Evolutionary conservation across 2,888 invertebrate species (phyloP).

Genomic region (Cantharis lateralis): DNA sequence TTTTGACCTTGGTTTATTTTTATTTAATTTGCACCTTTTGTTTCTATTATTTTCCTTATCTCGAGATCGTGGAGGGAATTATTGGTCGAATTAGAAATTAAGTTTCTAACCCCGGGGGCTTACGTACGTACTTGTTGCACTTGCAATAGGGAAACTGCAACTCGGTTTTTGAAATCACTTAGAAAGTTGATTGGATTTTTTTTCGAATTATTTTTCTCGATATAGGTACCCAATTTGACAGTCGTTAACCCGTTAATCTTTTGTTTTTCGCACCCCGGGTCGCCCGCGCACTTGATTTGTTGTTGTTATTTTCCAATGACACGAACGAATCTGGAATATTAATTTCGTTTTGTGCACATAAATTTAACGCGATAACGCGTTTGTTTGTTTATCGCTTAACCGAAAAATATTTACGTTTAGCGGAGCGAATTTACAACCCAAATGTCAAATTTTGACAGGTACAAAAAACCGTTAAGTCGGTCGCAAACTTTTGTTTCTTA

Average conservation of each 20-base stretch:
- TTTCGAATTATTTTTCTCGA: not conserved
- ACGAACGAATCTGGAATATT: not conserved
- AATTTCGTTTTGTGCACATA: not conserved
- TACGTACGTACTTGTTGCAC: not conserved
- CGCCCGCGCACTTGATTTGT: not conserved
- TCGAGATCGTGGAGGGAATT: not conserved
- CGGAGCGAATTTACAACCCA: not conserved
- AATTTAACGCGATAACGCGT: not conserved
- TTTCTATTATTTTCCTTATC: not conserved
- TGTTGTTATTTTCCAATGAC: not conserved
- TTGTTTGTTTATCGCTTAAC: not conserved
- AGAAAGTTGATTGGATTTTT: not conserved
- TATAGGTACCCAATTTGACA: not conserved
- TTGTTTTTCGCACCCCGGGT: not conserved
- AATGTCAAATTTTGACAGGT: not conserved
- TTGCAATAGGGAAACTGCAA: not conserved
- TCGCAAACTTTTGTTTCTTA: not conserved
- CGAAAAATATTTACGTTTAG: not conserved
- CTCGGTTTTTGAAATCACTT: not conserved
- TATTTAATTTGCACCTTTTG: not conserved
- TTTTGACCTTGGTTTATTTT: not conserved
- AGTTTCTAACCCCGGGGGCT: not conserved
- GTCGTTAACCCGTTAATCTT: not conserved
- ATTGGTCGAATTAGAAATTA: not conserved
- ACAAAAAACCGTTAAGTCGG: not conserved